Percentiles rank a stretch among this genome's conserved stretches.
phyloP scores from a whole-genome alignment of 2,113 vertebrate species.

The Oncorhynchus masou region DNA sequence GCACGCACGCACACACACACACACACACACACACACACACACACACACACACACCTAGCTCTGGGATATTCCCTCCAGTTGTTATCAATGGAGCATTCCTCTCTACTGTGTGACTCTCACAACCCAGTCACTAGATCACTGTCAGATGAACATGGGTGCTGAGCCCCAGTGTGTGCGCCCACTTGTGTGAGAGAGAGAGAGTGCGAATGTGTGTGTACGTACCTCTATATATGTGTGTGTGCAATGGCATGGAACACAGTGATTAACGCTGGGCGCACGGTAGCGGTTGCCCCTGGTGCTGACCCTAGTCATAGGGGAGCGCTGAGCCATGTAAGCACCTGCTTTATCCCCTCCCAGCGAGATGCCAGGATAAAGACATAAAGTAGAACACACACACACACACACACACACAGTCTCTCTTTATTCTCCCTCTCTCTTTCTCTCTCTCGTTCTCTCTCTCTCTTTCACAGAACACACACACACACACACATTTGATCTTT shows the following conservation, averaged over 20 bases:
- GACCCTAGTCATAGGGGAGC: constrained; percentile 46
- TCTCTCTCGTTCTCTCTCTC: no score
- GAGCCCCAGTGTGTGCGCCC: constrained; percentile 32
- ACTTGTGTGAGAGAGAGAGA: no score
- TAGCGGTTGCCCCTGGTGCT: constrained; percentile 52
- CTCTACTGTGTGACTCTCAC: constrained; percentile 42
- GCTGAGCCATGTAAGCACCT: constrained; percentile 60
- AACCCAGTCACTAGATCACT: constrained; percentile 68
- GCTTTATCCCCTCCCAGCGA: constrained; percentile 42
- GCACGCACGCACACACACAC: not conserved
- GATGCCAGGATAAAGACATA: constrained; percentile 63
- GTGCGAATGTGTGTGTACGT: no score
- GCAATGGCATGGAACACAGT: constrained; percentile 54
- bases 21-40: no score
- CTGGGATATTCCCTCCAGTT: constrained; percentile 9
- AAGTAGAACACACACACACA: constrained; percentile 23
- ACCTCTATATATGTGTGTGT: constrained; percentile 24
- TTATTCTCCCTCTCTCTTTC: no score
- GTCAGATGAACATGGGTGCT: constrained; percentile 59
- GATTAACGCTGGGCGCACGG: constrained; percentile 57
- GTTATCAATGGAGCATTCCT: constrained; percentile 41
- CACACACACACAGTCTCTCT: not conserved
- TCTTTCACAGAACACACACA: no score
- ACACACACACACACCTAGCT: no score
- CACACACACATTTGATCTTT: no score